A percentile compares a stretch with the other conserved stretches of the same genome.
These are phyloP conservation scores for Myotis daubentonii DNA, from an alignment of 2,797 vertebrate genomes.

Conservation along the genomic window DNA sequence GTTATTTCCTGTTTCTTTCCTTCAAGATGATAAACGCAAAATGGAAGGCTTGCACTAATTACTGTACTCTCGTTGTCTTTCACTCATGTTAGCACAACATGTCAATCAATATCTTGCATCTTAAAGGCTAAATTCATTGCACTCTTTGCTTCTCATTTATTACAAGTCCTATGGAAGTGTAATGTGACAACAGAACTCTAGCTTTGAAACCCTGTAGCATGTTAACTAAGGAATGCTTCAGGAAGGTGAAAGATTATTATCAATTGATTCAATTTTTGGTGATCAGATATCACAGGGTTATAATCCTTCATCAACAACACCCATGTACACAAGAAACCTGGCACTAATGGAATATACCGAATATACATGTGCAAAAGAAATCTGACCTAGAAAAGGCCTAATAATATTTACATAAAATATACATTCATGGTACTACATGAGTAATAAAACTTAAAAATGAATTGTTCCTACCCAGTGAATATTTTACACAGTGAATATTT, in stretches of 20 bases:
- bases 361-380: conserved; percentile 9
- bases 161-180: conserved; percentile 40
- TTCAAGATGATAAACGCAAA: conserved; percentile 43
- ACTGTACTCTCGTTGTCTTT: conserved; percentile 17
- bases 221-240: conserved; percentile 73
- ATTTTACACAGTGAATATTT: neutral
- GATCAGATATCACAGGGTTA: conserved; percentile 25
- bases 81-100: conserved; percentile 12
- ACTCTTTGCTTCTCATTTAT: neutral
- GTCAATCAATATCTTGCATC: conserved; percentile 59
- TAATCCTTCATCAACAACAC: conserved; percentile 44
- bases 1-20: conserved; percentile 34
- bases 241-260: conserved; percentile 67
- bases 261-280: conserved; percentile 57
- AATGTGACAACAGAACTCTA: conserved; percentile 44
- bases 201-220: conserved; percentile 23
- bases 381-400: neutral
- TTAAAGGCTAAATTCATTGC: conserved; percentile 58
- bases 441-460: conserved; percentile 22
- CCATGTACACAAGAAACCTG: neutral
- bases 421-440: neutral
- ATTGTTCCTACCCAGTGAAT: neutral
- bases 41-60: conserved; percentile 60
- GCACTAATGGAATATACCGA: neutral
- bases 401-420: neutral